Conservation (phyloP, 2,888 invertebrate genomes). For the Drosophila neotestacea region DNA sequence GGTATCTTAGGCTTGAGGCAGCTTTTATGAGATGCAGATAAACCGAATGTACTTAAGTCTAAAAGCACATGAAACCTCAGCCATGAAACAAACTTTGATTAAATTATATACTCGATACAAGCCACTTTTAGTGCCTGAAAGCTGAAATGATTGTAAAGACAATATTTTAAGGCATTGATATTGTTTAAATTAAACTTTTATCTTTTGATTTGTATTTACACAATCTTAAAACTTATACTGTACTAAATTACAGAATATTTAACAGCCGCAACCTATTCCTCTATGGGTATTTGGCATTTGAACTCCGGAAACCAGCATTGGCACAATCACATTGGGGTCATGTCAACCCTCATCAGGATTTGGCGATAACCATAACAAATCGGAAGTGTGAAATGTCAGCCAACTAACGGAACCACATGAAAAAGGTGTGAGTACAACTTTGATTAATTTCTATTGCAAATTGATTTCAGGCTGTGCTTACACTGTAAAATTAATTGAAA, state of each 20-base stretch:
- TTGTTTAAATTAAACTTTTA: no score
- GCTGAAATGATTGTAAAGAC: no score
- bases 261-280: background rate
- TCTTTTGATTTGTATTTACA: no score
- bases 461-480: background rate
- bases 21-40: background rate
- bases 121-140: no score
- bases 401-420: constrained; percentile 8
- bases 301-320: background rate
- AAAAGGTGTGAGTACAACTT: constrained; percentile 17
- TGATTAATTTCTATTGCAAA: constrained; percentile 41
- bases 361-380: background rate
- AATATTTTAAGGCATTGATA: no score
- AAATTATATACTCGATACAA: no score
- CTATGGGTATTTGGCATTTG: constrained; percentile 1
- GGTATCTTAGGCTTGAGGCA: background rate
- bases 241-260: constrained; percentile 1
- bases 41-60: no score
- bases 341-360: constrained; percentile 42
- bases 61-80: no score
- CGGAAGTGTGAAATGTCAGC: constrained; percentile 36
- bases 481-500: constrained; percentile 48
- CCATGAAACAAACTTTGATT: no score
- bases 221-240: no score
- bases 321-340: background rate